phyloP scores from a whole-genome alignment of 2,797 vertebrate species.

The Acipenser ruthenus region DNA sequence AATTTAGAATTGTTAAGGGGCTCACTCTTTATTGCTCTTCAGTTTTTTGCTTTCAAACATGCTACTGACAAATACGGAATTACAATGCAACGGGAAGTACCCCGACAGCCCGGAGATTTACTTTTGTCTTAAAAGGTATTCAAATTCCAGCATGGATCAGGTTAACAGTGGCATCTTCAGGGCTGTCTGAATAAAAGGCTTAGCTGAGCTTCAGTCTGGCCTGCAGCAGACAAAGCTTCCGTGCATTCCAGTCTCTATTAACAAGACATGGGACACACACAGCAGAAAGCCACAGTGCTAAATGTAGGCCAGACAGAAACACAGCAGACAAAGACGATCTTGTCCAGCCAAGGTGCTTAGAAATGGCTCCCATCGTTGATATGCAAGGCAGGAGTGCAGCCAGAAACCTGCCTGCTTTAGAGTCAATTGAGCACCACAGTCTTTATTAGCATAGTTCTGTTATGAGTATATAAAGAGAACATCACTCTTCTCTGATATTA shows the following conservation, averaged over 20 bases:
- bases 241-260: conserved; percentile 27
- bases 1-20: too few species aligned
- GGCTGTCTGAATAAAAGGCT: conserved; percentile 25
- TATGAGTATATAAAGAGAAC: too few species aligned
- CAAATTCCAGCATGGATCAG: too few species aligned
- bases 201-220: conserved; percentile 21
- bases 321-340: conserved; percentile 66
- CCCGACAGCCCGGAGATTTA: too few species aligned
- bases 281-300: conserved; percentile 27
- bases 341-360: conserved; percentile 63
- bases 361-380: conserved; percentile 68
- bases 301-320: conserved; percentile 45
- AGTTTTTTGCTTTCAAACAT: too few species aligned
- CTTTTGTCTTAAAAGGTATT: too few species aligned
- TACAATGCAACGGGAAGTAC: too few species aligned
- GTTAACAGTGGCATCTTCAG: conserved; percentile 17
- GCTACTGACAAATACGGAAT: too few species aligned
- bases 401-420: conserved; percentile 55
- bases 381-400: conserved; percentile 67
- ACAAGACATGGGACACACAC: conserved; percentile 22
- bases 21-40: too few species aligned
- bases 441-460: conserved; percentile 42
- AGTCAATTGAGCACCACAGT: conserved; percentile 60
- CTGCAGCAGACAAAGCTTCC: conserved; percentile 35
- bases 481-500: too few species aligned